These are phyloP conservation scores for Zosterops japonicus DNA, from an alignment of 2,113 vertebrate genomes.

Conservation along the genomic window DNA sequence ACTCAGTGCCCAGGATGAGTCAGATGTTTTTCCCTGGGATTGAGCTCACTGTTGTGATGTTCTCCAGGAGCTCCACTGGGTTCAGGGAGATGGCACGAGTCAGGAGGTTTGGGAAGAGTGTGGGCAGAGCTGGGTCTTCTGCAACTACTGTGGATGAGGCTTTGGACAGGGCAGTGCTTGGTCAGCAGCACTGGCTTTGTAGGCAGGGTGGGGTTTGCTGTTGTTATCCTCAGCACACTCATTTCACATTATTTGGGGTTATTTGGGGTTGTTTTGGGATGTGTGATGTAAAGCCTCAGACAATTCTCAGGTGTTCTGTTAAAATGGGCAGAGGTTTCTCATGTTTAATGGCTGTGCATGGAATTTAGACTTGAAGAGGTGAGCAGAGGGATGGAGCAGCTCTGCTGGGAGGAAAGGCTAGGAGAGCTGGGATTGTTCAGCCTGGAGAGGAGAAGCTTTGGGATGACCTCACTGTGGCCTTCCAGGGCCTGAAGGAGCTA, in stretches of 20 bases:
- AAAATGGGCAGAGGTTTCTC: neutral
- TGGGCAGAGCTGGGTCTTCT: neutral
- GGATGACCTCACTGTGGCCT: fast-evolving
- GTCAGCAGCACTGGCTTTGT: neutral
- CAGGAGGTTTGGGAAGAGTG: neutral
- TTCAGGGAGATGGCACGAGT: fast-evolving
- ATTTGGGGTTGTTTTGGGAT: neutral
- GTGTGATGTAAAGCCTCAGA: neutral
- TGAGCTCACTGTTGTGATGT: fast-evolving
- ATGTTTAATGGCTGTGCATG: neutral
- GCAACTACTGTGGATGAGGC: neutral
- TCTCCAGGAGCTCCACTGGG: neutral
- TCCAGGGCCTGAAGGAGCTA: fast-evolving
- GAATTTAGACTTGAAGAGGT: neutral
- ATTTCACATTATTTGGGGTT: fast-evolving
- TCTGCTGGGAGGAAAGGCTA: neutral
- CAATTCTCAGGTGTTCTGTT: neutral
- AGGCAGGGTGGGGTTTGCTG: neutral
- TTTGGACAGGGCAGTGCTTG: neutral
- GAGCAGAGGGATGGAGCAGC: neutral
- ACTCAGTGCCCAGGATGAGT: neutral
- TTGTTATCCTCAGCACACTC: neutral
- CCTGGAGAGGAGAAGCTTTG: neutral
- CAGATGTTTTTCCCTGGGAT: neutral
- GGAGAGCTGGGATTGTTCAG: neutral